Evolutionary conservation across 2,113 vertebrate genomes (phyloP).

Genomic region (Sinocyclocheilus anshuiensis): DNA sequence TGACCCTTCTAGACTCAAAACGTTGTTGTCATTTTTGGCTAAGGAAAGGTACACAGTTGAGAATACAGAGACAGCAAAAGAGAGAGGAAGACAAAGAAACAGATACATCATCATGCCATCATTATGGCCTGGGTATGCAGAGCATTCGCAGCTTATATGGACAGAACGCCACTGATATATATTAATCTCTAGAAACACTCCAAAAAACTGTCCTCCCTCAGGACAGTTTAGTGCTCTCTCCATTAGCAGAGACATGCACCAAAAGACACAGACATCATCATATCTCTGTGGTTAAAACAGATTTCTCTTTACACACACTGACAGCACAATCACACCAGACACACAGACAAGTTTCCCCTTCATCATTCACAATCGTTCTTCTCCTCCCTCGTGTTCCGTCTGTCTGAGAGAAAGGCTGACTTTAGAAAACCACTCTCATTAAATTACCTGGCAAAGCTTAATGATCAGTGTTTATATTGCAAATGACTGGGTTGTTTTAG

Average conservation of each 20-base stretch:
- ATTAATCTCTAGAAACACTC: background rate
- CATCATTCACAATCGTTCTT: background rate
- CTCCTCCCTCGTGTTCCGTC: constrained; percentile 8
- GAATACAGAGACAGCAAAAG: background rate
- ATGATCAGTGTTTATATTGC: background rate
- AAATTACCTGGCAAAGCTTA: background rate
- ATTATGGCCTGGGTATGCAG: constrained; percentile 63
- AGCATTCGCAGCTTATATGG: too few relatives aligned
- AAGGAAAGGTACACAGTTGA: background rate
- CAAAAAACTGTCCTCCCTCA: background rate
- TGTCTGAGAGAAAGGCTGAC: constrained; percentile 1
- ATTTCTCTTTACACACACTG: background rate
- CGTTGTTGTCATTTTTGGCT: background rate
- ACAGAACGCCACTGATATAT: too few relatives aligned
- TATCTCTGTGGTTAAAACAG: background rate
- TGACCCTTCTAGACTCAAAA: background rate
- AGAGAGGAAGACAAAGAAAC: background rate
- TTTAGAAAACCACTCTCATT: background rate
- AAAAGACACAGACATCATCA: background rate
- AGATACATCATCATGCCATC: constrained; percentile 55
- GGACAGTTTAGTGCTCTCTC: background rate
- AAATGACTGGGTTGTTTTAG: constrained; percentile 22
- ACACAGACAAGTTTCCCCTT: background rate
- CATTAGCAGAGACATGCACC: background rate
- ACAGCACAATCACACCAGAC: background rate